phyloP scores from a whole-genome alignment of 2,888 invertebrate species.

The Drosophila nr. perissopoda region DNA sequence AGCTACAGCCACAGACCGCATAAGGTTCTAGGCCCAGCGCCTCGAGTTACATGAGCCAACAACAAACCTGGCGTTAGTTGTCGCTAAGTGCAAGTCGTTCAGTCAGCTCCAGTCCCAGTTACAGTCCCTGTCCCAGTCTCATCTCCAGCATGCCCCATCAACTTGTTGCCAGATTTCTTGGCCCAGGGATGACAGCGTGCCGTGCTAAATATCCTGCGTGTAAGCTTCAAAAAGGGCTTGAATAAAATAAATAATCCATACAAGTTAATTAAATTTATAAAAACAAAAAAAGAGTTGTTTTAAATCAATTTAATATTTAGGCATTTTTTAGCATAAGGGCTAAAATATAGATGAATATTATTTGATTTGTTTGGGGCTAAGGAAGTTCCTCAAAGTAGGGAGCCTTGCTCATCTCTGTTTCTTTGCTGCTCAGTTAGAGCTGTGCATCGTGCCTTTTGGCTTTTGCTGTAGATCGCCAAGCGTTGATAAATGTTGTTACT shows the following conservation, averaged over 20 bases:
- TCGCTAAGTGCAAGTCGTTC: conserved; percentile 73
- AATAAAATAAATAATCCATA: background rate
- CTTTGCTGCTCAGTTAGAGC: conserved; percentile 19
- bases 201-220: background rate
- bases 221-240: background rate
- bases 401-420: background rate
- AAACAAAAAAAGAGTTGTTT: background rate
- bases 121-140: conserved; percentile 24
- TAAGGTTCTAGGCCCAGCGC: conserved; percentile 61
- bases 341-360: background rate
- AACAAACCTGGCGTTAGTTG: conserved; percentile 73
- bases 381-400: background rate
- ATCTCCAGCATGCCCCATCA: conserved; percentile 48
- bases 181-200: conserved; percentile 42
- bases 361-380: background rate
- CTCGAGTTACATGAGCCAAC: conserved; percentile 68
- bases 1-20: conserved; percentile 62
- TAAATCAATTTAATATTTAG: background rate
- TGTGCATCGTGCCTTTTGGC: conserved; percentile 65
- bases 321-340: background rate
- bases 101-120: conserved; percentile 46
- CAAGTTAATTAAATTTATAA: background rate
- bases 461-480: conserved; percentile 75
- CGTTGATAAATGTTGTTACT: conserved; percentile 81
- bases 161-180: conserved; percentile 53